Evolutionary conservation across 2,888 invertebrate species (phyloP), one percentile per base, ranked within the genome.

Genomic region (Eupithecia abbreviata): DNA sequence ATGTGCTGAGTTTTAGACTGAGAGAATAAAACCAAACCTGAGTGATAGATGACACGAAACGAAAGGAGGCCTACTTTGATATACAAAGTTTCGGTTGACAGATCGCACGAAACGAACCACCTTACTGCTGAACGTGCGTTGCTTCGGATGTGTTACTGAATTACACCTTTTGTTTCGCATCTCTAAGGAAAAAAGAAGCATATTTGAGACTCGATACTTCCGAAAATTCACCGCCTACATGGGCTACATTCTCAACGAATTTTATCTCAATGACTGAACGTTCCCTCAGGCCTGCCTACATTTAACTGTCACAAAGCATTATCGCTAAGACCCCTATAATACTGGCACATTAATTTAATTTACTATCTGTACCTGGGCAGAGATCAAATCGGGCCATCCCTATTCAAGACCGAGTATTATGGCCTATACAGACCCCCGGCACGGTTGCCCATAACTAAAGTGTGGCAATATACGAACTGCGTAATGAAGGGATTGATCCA

Each of bases 391-490:
- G 77, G 76, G 69, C 65, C 73, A 75, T 78, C 77, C 78, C 80
- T 80, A 80, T 81, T 80, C 81, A 80, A 79, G 80, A 72, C 75
- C 70, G 77, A 77, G 78, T 72, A 74, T 76, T 79, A 82, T 58
- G 66, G 68, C 67, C 66, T 62, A 73, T 76, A 74, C 76, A 77
- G 43, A 76, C 71, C 73, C 76, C 68, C 58, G 67, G 70, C 74
- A 79, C 77, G 77, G 72, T 74, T 80, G 75, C 81, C 81, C 78
- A 18, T 58, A 58, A 18, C 55, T 83, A 85, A 85, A 85, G 83
- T 80, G 83, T 87, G 87, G 86, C 86, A 88, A 87, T 84, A 86
- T 84, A 86, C 83, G 81, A 84, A 83, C 83, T 84, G 82, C 88
- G 12, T 30, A 89, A 90, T 90, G 87, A 88, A 89, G 85, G 88